Base-by-base conservation (phyloP, 2,797 vertebrate genomes). In the Cyprinodon diabolis region DNA sequence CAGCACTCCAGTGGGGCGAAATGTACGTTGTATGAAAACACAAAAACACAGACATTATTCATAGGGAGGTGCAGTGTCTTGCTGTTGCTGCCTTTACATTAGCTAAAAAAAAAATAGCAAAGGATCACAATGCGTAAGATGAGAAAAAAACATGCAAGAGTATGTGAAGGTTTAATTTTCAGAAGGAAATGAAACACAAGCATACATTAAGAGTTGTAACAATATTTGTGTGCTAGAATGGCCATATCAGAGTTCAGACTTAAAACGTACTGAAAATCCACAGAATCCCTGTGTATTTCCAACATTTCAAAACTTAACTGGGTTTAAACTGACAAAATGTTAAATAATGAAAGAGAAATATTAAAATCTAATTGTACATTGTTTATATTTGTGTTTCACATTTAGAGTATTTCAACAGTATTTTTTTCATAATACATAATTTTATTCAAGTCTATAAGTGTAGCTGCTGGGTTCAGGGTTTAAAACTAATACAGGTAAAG, bases 381-480 rank as follows among this genome's bases (percentile, higher is more conserved):
- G 69, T 78, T 74, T 55, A 0, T 45, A 45, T 23, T 6, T 58
- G 45, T 55, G 23, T 19, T 66, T 40, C 78, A 57, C 77, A 63
- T 76, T 87, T 82, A 13, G 4, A 19, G 17, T 12, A 52, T 70
- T 81, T 57, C 58, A 54, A 23, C 73, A 77, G 71, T 56, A 75
- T 74, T 40, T 80, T 80, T 84, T 85, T 71, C 48, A 70, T 13
- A 80, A 74, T 76, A 80, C 79, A 80, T 75, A 74, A 68, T 80
- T 80, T 78, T 63, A 77, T 63, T n/a, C 72, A 80, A 70, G 55
- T 75, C 70, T 79, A 68, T 79, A 83, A 90, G 89, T 88, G 82
- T 90, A 87, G 71, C 66, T 71, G 76, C 60, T 74, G 80, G 81
- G 84, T 89, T 86, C 85, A 79, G 66, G 85, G 79, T 91, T 90